Percentiles rank a stretch among this genome's conserved stretches.
Conservation (phyloP, 2,797 vertebrate genomes). For the Dermochelys coriacea region DNA sequence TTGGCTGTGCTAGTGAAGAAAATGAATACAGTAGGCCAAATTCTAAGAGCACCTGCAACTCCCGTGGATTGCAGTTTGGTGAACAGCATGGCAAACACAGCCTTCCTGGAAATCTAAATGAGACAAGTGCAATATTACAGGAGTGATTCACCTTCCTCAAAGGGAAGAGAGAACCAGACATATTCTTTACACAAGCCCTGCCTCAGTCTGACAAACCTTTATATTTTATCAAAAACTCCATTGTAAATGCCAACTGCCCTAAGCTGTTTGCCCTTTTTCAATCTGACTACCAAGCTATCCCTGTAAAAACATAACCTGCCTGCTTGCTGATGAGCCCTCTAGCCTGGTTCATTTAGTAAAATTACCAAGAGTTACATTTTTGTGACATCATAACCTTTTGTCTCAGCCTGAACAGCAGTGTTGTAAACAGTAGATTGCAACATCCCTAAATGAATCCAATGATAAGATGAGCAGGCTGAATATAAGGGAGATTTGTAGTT, state of each 20-base stretch:
- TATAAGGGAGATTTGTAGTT: not conserved
- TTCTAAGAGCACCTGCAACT: conserved; percentile 14
- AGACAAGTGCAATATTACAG: not conserved
- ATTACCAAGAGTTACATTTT: not conserved
- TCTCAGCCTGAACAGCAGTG: not conserved
- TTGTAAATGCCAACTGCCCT: conserved; percentile 6
- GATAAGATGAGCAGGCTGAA: not conserved
- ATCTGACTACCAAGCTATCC: not conserved
- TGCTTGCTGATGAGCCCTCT: not conserved
- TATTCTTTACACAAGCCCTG: not conserved
- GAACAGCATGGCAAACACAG: not conserved
- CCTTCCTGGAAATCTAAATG: conserved; percentile 33
- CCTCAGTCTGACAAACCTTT: not conserved
- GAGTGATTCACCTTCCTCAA: conserved; percentile 1
- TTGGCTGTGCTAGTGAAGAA: conserved; percentile 25
- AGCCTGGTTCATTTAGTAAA: not conserved
- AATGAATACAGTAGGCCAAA: conserved; percentile 21
- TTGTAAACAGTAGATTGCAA: not conserved
- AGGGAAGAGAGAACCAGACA: not conserved
- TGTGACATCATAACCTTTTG: not conserved
- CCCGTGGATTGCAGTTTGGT: conserved; percentile 36
- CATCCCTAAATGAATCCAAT: accelerated
- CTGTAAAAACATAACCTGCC: not conserved
- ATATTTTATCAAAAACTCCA: not conserved
- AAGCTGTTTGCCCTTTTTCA: not conserved